Percentiles rank a stretch among this genome's conserved stretches.
phyloP scores from a whole-genome alignment of 2,888 invertebrate genomes.

The Sphaerophoria taeniata region DNA sequence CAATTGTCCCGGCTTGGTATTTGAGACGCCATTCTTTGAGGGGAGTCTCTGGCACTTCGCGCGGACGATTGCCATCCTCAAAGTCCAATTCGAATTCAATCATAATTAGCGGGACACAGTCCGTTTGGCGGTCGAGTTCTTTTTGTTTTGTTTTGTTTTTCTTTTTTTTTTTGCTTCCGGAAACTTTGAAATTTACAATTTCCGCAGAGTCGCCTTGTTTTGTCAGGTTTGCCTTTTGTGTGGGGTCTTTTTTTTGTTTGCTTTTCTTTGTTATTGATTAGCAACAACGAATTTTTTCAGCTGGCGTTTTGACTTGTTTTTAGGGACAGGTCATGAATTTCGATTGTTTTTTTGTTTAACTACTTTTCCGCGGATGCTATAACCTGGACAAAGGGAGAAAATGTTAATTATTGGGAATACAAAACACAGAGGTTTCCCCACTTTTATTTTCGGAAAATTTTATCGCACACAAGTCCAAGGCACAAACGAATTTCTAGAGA shows the following conservation, averaged over 20 bases:
- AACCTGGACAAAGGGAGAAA: background rate
- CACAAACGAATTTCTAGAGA: no score
- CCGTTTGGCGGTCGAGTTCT: background rate
- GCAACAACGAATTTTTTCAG: background rate
- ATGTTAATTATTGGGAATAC: background rate
- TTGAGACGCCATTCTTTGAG: slow-evolving; percentile 82
- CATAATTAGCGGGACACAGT: slow-evolving; percentile 20
- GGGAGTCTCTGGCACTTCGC: slow-evolving; percentile 76
- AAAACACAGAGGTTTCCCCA: slow-evolving; percentile 31
- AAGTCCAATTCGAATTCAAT: slow-evolving; percentile 61
- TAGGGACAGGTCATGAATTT: slow-evolving; percentile 29
- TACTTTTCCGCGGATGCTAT: slow-evolving; percentile 1
- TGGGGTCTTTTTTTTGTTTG: background rate
- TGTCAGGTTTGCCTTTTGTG: background rate
- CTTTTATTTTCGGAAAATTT: slow-evolving; percentile 27
- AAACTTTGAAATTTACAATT: background rate
- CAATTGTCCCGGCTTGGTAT: slow-evolving; percentile 80
- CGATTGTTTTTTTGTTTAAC: slow-evolving; percentile 1
- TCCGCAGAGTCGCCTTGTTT: background rate
- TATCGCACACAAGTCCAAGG: background rate
- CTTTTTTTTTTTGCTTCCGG: background rate
- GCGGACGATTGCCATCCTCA: slow-evolving; percentile 64
- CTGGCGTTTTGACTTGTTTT: background rate
- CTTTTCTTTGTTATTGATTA: slow-evolving; percentile 14
- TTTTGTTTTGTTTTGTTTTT: slow-evolving; percentile 1